Evolutionary conservation across 1,140 invertebrate genomes (phyloP), one percentile per base, ranked within the genome.

Genomic region (Drosophila orena): DNA sequence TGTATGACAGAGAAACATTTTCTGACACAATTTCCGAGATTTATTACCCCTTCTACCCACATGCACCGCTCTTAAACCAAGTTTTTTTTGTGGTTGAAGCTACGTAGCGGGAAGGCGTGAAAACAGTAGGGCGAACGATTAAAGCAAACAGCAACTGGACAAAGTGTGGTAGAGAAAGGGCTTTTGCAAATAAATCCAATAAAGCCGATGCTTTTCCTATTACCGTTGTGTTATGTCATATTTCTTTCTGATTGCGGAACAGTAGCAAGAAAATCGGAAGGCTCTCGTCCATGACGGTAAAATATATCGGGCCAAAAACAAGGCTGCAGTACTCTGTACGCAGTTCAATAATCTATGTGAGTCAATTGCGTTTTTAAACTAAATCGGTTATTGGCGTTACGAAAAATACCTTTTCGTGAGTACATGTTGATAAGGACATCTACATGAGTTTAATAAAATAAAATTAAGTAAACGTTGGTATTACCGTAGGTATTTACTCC

Each of bases 201-300:
- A 77, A 86, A 86, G 88, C 83, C 83, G 83, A 86, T 86, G 83
- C 88, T 86, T 86, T 86, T 86, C 83, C 83, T 88, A 89, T 88
- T 88, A 88, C 79, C 79, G 75, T 77, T 88, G 78, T 89, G 80
- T 88, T 88, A 89, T 88, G 83, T 88, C 83, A 88, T 83, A 79
- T 72, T 83, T 62, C 66, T 83, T 86, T 76, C 83, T 77, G 78
- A 37, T 40, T 34, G 71, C 46, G 34, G 52, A 42, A 62, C 37
- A 57, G 50, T 7, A 49, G 37, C 65, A 35, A 35, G 42, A 34
- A 54, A 68, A 55, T 22, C 20, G 20, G 20, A 22, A 22, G 20
- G 20, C 17, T 17, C 17, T 17, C 1, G 3, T 22, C 2, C 22
- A 22, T 22, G 22, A 22, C 22, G 3, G 2, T 22, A 22, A 2